Conservation (phyloP, 1,140 invertebrate species). For the Drosophila gunungcola region DNA sequence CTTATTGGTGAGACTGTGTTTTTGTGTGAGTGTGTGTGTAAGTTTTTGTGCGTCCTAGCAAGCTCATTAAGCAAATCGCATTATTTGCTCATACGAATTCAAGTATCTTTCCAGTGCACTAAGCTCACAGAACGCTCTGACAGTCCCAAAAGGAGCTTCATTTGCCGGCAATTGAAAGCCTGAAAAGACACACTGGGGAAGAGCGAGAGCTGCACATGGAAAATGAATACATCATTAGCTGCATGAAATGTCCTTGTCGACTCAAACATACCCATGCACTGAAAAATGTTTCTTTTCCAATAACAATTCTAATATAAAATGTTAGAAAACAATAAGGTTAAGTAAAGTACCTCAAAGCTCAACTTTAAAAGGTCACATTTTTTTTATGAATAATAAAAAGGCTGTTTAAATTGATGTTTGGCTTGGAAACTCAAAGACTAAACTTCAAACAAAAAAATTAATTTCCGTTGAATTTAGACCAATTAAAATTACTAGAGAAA, state of each 20-base stretch:
- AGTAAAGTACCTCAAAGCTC: no score
- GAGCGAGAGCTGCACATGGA: conserved; percentile 29
- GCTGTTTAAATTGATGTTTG: no score
- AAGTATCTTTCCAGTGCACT: conserved; percentile 70
- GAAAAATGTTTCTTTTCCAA: not conserved
- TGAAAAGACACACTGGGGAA: conserved; percentile 33
- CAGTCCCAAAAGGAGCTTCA: conserved; percentile 68
- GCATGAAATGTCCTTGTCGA: conserved; percentile 67
- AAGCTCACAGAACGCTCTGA: conserved; percentile 46
- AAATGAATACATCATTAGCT: conserved; percentile 81
- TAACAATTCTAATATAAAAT: not conserved
- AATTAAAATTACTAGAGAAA: no score
- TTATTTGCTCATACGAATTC: conserved; percentile 71
- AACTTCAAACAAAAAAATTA: no score
- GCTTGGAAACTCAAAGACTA: no score
- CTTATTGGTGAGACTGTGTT: conserved; percentile 21
- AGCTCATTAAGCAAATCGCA: conserved; percentile 78
- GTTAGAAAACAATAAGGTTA: no score
- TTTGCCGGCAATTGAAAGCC: conserved; percentile 69
- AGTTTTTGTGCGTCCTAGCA: conserved; percentile 18
- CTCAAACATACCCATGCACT: conserved; percentile 19
- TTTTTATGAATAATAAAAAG: no score
- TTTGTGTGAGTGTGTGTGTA: not conserved
- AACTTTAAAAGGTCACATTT: no score
- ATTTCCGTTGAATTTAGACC: no score